Evolutionary conservation across 2,888 invertebrate species (phyloP).

Genomic region (Mystacides longicornis): DNA sequence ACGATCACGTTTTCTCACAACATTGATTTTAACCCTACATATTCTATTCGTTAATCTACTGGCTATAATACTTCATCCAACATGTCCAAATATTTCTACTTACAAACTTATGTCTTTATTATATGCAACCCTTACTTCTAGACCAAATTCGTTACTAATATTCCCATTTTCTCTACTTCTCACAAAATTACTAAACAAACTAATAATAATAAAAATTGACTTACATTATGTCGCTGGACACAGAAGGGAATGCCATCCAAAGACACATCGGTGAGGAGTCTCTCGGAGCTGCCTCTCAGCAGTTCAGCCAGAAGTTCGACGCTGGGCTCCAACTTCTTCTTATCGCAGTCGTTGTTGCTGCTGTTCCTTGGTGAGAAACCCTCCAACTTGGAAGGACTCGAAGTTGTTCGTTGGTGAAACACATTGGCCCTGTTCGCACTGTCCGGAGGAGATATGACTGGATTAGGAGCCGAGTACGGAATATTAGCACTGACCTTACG

Average conservation of each 20-base stretch:
- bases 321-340: constrained; percentile 42
- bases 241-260: constrained; percentile 48
- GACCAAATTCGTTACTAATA: too few relatives aligned
- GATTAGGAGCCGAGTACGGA: constrained; percentile 38
- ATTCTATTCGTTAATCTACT: too few relatives aligned
- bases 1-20: too few relatives aligned
- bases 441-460: constrained; percentile 39
- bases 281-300: constrained; percentile 72
- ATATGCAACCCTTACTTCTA: too few relatives aligned
- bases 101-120: too few relatives aligned
- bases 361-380: constrained; percentile 36
- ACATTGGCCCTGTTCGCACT: constrained; percentile 35
- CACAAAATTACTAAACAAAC: too few relatives aligned
- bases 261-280: constrained; percentile 54
- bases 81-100: too few relatives aligned
- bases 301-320: constrained; percentile 69
- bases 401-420: constrained; percentile 70
- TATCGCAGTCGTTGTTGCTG: constrained; percentile 26
- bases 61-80: too few relatives aligned
- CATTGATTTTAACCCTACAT: too few relatives aligned
- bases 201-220: too few relatives aligned
- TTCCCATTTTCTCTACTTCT: too few relatives aligned
- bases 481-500: constrained; percentile 56
- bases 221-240: constrained; percentile 47
- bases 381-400: constrained; percentile 71